Evolutionary conservation across 2,888 invertebrate genomes (phyloP).

Genomic region (Callinectes sapidus): DNA sequence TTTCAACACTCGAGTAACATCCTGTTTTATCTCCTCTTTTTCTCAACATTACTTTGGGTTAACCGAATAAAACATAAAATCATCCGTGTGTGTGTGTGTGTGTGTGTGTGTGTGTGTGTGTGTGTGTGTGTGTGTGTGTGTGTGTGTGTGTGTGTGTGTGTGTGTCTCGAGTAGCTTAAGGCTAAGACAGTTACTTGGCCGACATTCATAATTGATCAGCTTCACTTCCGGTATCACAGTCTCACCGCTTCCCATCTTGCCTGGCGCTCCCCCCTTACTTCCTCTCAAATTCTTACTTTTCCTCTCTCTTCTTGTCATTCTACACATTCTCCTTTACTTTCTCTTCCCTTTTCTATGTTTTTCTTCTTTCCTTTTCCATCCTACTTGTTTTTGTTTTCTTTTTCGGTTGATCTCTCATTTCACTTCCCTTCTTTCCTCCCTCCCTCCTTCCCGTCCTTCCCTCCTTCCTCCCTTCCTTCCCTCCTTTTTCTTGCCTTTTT

Average conservation of each 20-base stretch:
- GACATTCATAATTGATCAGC: constrained; percentile 21
- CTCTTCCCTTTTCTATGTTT: background rate
- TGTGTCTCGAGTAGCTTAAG: background rate
- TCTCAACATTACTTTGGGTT: background rate
- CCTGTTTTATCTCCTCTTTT: background rate
- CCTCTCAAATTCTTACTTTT: background rate
- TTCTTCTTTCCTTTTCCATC: background rate
- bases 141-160: constrained; percentile 17
- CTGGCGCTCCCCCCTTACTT: background rate
- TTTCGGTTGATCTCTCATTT: too few relatives aligned
- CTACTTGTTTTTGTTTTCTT: too few relatives aligned
- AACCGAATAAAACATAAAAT: background rate
- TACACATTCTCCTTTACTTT: background rate
- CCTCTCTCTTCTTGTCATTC: background rate
- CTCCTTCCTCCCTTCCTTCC: background rate
- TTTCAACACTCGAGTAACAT: background rate
- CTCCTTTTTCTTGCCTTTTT: background rate
- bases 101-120: constrained; percentile 10
- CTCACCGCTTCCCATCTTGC: background rate
- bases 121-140: constrained; percentile 17
- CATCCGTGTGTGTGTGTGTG: background rate
- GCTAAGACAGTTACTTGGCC: constrained; percentile 10
- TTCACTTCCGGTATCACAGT: constrained; percentile 15
- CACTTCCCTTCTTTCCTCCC: too few relatives aligned
- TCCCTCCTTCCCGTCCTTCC: too few relatives aligned